Base-by-base conservation (phyloP, 53 echinoderm and acorn worm species). In the Arbacia lixula region DNA sequence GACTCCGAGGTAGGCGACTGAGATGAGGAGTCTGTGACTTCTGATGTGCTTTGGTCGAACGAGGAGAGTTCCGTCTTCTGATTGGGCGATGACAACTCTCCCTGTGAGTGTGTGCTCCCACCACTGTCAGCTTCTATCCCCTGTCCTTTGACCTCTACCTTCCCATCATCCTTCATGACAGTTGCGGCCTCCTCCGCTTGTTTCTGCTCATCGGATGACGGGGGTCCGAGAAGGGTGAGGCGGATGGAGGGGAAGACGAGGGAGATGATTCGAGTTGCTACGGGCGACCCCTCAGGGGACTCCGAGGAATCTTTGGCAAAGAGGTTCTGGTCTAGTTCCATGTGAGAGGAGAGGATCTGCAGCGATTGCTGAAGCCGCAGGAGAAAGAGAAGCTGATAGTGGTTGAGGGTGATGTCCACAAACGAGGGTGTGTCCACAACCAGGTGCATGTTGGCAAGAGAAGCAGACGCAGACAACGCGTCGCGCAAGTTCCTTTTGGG, bases 311-410 rank as follows among this genome's bases (percentile, higher is more conserved):
- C 78, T 63, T 81, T 81, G 26, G 68, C 66, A 63, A 90, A 94
- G 82, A 97, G 83, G 33, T 77, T 55, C 42, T 97, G 93, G 71
- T 97, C 98, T 11, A 53, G 85, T 43, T 97, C 92, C 24, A 97
- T 68, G 29, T 91, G 89, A 35, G 83, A 38, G 38, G 85, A 32
- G 28, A 97, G 82, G 24, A 36, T 39, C 68, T 93, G 91, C 19
- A 97, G 57, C 22, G 98, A 92, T 60, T 94, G 88, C 62, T 93
- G 94, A 22, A 97, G 88, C 31, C 98, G 85, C 31, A 97, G 92
- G 25, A 97, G 75, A 50, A 97, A 97, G 27, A 97, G 82, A 50
- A 95, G 84, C 89, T 95, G 98, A 53, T 97, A 97, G 80, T 97
- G 98, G 78, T 97, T 92, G 25, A 97, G 37, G 17, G 90, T 84